Base-by-base conservation (phyloP, 2,888 invertebrate genomes). In the Pelosia muscerda region DNA sequence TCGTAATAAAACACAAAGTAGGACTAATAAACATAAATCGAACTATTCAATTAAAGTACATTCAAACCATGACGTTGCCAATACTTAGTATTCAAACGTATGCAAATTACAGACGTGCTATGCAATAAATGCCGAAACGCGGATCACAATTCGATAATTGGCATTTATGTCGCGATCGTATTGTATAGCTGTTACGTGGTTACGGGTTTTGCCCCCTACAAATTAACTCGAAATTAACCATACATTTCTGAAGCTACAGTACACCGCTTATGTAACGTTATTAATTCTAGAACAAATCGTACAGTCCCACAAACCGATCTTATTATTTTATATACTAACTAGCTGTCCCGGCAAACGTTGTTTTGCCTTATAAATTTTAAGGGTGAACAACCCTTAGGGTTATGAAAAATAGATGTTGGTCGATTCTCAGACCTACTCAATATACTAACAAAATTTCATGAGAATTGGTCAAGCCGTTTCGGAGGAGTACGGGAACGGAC, bases 81-180 rank as follows among this genome's bases (percentile, higher is more conserved):
- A 87, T 88, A 92, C 92, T 94, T 93, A 93, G 91, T 94, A 94
- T 95, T 94, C 94, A 95, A 94, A 95, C 94, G 91, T 92, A 94
- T 95, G 94, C 93, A 94, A 94, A 95, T 95, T 92, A 90, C 91
- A 91, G 91, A 91, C 94, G 93, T 92, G 93, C 93, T 91, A 91
- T 93, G 93, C 94, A 94, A 94, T 95, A 94, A 95, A 94, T 94
- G 94, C 92, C 90, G 92, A 92, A 90, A 92, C 88, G 90, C 91
- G 90, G 93, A 93, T 94, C 94, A 93, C 93, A 92, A 93, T 93
- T 93, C 93, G 92, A 92, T 92, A 92, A 93, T 94, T 94, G 92
- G 86, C 92, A 92, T 93, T 92, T 92, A 90, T 88, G 90, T 89
- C 84, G 88, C 90, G 90, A 92, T 90, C 86, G 87, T 82, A 84